A percentile compares a stretch with the other conserved stretches of the same genome.
Evolutionary conservation across 2,113 vertebrate genomes (phyloP).

Genomic region (Periophthalmodon schlosseri): DNA sequence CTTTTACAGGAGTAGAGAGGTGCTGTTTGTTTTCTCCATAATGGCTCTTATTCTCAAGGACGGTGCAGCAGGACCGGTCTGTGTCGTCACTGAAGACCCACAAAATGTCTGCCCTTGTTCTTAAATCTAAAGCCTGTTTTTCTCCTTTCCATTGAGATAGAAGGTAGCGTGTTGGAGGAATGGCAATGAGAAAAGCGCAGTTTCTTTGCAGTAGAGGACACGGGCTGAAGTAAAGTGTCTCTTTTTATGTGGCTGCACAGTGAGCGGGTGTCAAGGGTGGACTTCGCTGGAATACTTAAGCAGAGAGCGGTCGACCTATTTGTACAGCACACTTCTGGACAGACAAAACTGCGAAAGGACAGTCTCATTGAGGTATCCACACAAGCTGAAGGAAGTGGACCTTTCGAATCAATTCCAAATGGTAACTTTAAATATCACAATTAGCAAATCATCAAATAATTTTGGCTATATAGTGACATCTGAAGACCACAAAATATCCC

Average conservation of each 20-base stretch:
- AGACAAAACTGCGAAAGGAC: not conserved
- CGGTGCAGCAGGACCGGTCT: slow-evolving; percentile 3
- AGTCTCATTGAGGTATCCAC: not conserved
- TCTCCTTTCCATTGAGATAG: slow-evolving; percentile 29
- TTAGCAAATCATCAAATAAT: too few species aligned
- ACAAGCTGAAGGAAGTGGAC: not conserved
- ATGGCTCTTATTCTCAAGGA: slow-evolving; percentile 12
- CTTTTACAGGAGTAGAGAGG: not conserved
- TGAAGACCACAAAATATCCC: too few species aligned
- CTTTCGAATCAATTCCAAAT: not conserved
- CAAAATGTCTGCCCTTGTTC: slow-evolving; percentile 20
- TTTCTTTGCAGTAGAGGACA: slow-evolving; percentile 30
- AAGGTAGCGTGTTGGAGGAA: slow-evolving; percentile 31
- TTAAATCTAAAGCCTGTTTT: not conserved
- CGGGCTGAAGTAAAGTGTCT: slow-evolving; percentile 29
- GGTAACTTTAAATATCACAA: not conserved
- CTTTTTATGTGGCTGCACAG: slow-evolving; percentile 25
- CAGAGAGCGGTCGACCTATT: not conserved
- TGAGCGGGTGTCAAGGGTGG: slow-evolving; percentile 5
- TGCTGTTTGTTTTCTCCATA: slow-evolving; percentile 9
- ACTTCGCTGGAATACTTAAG: slow-evolving; percentile 20
- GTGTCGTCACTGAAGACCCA: slow-evolving; percentile 10
- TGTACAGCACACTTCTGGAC: not conserved
- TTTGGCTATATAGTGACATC: too few species aligned
- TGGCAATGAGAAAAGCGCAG: slow-evolving; percentile 30